Base-by-base conservation (phyloP, 1,140 invertebrate genomes). In the Armadillidium nasatum region DNA sequence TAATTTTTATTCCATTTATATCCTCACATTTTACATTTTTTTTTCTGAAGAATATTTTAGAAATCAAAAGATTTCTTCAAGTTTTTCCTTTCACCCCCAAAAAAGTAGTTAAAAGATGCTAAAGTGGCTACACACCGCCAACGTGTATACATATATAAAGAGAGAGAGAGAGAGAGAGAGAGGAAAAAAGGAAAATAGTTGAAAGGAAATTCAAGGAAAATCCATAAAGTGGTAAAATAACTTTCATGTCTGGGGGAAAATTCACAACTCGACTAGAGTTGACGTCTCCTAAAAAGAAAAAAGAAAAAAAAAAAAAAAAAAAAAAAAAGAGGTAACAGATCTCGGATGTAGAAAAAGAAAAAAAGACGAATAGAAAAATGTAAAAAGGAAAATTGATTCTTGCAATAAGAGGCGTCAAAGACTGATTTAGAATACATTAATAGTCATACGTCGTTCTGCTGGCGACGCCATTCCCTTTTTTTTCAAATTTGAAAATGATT, bases 141-240 rank as follows among this genome's bases (percentile, higher is more conserved):
- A 60, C 11, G 19, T 60, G 50, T 60, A 60, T 60, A 60, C 33
- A 33, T 6, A n/a, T n/a, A n/a, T 6, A 60, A 60, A 60, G 7
- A 60, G 7, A 15, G 7, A 60, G 19, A 19, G 7, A 19, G 7
- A 13, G 50, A 60, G 7, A 60, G 19, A 2, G 50, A 60, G n/a
- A n/a, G n/a, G n/a, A n/a, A n/a, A n/a, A n/a, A n/a, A 60, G 11
- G 19, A 60, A 19, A 60, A 60, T 15, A 2, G 2, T 60, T 7
- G 50, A 19, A 60, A 19, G 33, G 33, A 33, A 33, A 33, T 33
- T 60, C 11, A 7, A 60, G 19, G 50, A 60, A 60, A 60, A 60
- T 60, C 50, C 50, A 60, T 60, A 60, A 60, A 60, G 50, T 60
- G 50, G 50, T 13, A 60, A 60, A 60, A 60, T 60, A 60, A 60